A percentile compares a stretch with the other conserved stretches of the same genome.
Conservation (phyloP, 2,888 invertebrate species). For the Seira musarum region DNA sequence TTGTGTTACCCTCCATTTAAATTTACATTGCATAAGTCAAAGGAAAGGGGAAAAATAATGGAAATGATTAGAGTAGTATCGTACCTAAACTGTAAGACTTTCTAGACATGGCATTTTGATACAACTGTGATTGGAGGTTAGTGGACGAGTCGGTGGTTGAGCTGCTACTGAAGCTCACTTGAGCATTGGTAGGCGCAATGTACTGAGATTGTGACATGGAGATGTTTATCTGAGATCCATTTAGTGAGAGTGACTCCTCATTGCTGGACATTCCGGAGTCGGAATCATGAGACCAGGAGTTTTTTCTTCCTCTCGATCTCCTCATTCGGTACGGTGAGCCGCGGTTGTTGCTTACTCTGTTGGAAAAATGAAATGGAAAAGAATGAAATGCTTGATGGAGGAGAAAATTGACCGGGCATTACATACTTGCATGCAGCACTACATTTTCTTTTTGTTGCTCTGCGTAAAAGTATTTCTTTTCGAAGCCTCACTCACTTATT, state of each 20-base stretch:
- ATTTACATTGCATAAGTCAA: no score
- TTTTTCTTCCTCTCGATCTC: constrained; percentile 80
- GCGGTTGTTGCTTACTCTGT: constrained; percentile 64
- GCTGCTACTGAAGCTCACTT: constrained; percentile 47
- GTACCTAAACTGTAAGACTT: constrained; percentile 39
- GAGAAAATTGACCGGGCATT: no score
- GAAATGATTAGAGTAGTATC: no score
- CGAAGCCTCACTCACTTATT: constrained; percentile 52
- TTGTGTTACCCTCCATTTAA: no score
- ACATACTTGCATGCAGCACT: no score
- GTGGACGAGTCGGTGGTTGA: constrained; percentile 42
- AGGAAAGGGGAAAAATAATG: no score
- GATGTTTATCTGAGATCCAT: constrained; percentile 70
- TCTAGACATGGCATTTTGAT: constrained; percentile 40
- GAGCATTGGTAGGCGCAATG: constrained; percentile 52
- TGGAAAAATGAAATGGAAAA: background rate
- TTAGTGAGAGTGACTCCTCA: constrained; percentile 70
- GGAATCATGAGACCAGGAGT: constrained; percentile 77
- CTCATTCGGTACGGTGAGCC: constrained; percentile 76
- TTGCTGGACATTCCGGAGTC: constrained; percentile 72
- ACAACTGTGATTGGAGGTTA: constrained; percentile 43
- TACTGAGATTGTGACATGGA: constrained; percentile 60
- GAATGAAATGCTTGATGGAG: no score
- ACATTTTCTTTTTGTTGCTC: background rate
- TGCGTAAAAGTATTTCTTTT: background rate